Base-by-base conservation (phyloP, 2,113 vertebrate genomes). In the Seriola quinqueradiata region DNA sequence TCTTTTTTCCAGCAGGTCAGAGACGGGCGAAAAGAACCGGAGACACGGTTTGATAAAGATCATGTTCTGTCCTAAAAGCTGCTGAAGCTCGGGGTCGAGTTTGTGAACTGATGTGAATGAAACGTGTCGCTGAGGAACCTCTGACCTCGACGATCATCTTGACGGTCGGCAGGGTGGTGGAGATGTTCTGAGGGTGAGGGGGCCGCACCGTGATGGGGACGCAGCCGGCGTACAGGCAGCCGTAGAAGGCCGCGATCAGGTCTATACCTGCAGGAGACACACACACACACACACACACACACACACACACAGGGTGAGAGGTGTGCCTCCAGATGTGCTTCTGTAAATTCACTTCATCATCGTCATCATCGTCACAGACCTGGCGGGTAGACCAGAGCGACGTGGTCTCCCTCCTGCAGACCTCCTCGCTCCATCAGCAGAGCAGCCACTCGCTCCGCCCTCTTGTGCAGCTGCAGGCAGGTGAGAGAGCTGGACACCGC, bases 101-200 rank as follows among this genome's bases (percentile, higher is more conserved):
- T 28, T 28, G 28, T 28, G 28, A 28, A 28, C 28, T 28, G 28
- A 28, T 28, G 28, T 28, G 28, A 28, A 28, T 28, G 28, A 2
- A 28, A 28, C 2, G 28, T 28, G 14, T 36, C 34, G 44, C 28
- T 3, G 44, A 48, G 46, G 2, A 61, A 4, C 3, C 46, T 72
- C 94, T 93, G 86, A 99, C 98, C 97, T 99, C 98, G 66, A 99
- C 98, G 9, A 99, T 99, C 98, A 99, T 99, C 96, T 99, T 99
- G 92, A 99, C 98, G 0, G 98, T 99, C 66, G 98, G 98, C 81
- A 99, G 90, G 0, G 98, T 99, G 2, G 98, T 99, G 69, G 98
- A 96, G 17, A 99, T 99, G 94, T 99, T 99, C 95, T 99, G 98
- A 4, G 98, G 98, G 50, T 99, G 98, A 0, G 98, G 98, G 10